Base-by-base conservation (phyloP, 2,888 invertebrate species). In the Chaetoderma sp. region DNA sequence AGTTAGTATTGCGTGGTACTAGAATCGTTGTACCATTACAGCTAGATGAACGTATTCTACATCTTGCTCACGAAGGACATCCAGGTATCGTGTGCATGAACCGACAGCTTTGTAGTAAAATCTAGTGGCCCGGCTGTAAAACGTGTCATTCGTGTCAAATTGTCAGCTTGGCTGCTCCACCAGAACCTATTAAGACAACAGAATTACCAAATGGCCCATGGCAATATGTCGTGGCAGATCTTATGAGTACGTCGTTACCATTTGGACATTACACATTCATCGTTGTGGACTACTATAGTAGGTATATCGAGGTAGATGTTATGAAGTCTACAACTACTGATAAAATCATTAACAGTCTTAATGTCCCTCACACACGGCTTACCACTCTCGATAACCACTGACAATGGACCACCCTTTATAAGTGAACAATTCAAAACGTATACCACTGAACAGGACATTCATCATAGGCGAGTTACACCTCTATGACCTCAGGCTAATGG, bases 271-370 rank as follows among this genome's bases (percentile, higher is more conserved):
- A 60, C 47, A 44, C 72, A 4, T 57, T 75, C n/a, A 71, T 73
- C 4, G 52, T 67, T 30, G 65, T 71, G 4, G 74, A 77, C 50
- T 75, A 75, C 58, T 73, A 70, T 30, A 77, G 72, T 54, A 28
- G 72, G 5, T 74, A 63, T 39, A 61, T 56, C 61, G 74, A 72
- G 47, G 56, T 67, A 6, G 69, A 63, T 28, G 25, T 65, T 21
- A 25, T 66, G 57, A 56, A 21, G 16, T 27, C 55, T 16, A 72
- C 60, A 25, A 67, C 70, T 13, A 50, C 66, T 16, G 61, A 63
- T 16, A 66, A 50, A 63, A n/a, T 63, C 23, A 47, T 57, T 23
- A 44, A 36, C 21, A 28, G 47, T 27, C 32, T 66, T 16, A 18
- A 49, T 57, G 39, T 66, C 63, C 30, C 25, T 47, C 5, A 55